These are phyloP conservation scores for Centropyge bicolor DNA, from an alignment of 2,797 vertebrate species.

Conservation along the genomic window DNA sequence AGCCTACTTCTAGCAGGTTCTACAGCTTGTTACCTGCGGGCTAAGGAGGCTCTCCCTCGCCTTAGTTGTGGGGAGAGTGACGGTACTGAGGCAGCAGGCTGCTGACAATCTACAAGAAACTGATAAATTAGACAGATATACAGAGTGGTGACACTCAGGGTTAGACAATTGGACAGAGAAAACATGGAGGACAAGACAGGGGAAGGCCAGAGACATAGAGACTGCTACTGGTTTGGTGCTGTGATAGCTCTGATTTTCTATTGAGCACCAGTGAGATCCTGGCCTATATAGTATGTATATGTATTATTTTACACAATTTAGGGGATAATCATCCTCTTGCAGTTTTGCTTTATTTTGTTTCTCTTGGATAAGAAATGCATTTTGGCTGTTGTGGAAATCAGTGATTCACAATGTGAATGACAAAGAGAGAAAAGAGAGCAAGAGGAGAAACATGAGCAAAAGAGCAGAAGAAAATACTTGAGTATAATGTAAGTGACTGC, in stretches of 20 bases:
- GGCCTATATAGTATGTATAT: not conserved
- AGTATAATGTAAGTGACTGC: not conserved
- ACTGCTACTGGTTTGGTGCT: constrained; percentile 10
- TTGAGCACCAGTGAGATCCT: not conserved
- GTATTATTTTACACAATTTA: not conserved
- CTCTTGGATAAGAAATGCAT: not conserved
- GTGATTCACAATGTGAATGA: not conserved
- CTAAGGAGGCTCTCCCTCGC: constrained; percentile 89
- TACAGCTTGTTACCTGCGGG: constrained; percentile 91
- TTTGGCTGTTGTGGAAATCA: not conserved
- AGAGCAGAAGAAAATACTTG: not conserved
- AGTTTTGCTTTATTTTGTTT: not conserved
- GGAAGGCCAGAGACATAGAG: constrained; percentile 25
- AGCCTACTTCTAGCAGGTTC: constrained; percentile 52
- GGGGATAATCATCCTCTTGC: not conserved
- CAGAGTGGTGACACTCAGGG: constrained; percentile 92
- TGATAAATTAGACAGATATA: constrained; percentile 99
- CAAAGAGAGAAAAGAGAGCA: constrained; percentile 10
- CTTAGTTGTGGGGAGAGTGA: constrained; percentile 96
- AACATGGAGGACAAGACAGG: constrained; percentile 53
- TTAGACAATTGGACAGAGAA: constrained; percentile 81
- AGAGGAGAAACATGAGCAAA: not conserved
- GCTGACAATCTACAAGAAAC: constrained; percentile 99
- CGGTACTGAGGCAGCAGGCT: constrained; percentile 99
- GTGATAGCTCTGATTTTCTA: not conserved